Evolutionary conservation across 2,113 vertebrate species (phyloP), one percentile per base, ranked within the genome.

Genomic region (Thalassoma bifasciatum): DNA sequence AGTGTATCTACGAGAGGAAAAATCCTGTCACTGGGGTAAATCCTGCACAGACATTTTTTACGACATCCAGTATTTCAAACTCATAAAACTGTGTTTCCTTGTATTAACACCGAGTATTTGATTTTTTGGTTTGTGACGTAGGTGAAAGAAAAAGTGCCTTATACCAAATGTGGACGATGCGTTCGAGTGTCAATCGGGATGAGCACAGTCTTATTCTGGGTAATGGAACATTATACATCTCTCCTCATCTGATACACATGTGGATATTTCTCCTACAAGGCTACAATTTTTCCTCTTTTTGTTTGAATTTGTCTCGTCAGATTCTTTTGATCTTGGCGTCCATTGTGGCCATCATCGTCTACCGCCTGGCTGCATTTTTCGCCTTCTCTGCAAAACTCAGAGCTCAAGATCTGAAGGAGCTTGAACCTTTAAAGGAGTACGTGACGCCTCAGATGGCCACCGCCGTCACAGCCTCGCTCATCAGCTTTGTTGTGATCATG

Each of bases 131-230:
- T 56, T 78, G 36, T 84, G 81, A 77, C 83, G 58, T 75, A 99
- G 97, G 85, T 95, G 70, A 94, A 94, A 86, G 97, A 99, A 72
- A 91, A 92, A 0, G 94, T 98, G 50, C 97, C 97, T 0, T 97
- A 95, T 50, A 95, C 95, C 19, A 4, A 92, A 37, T 98, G 94
- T 74, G 97, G 95, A 80, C 96, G 95, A 75, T 98, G 96, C 13
- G 1, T 98, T 49, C 92, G 96, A n/a, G 54, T 97, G 57, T 87
- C 95, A 1, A 91, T 97, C 42, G 97, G 96, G 81, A 92, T 96
- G 0, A 93, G 95, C n/a, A 97, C 97, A 1, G 96, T 99, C 64
- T 61, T 98, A 5, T 98, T 99, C 89, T 97, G 97, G 97, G 97
- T 99, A 96, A 95, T 81, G 49, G 61, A n/a, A n/a, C 12, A 36